These are phyloP conservation scores for Cyprinodon brontotheroides DNA, from an alignment of 2,113 vertebrate genomes.

Conservation along the genomic window DNA sequence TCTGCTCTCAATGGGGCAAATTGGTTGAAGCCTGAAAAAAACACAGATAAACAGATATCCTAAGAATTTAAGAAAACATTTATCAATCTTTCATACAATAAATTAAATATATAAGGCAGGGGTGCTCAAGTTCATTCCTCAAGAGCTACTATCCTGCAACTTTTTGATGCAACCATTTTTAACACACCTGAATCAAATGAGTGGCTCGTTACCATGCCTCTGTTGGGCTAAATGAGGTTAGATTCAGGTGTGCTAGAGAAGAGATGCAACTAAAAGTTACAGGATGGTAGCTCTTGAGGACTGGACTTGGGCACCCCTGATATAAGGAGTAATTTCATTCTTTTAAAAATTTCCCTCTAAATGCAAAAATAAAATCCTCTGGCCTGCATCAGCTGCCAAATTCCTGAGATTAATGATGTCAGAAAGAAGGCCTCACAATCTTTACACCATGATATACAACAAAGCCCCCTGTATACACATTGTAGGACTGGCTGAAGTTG, in stretches of 20 bases:
- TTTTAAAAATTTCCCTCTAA: not conserved
- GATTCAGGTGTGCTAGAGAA: too few species aligned
- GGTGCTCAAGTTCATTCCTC: too few species aligned
- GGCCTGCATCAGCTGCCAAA: not conserved
- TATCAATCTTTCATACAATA: not conserved
- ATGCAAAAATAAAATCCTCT: not conserved
- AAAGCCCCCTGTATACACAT: not conserved
- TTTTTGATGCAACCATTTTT: too few species aligned
- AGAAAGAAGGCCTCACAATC: not conserved
- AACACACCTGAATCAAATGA: too few species aligned
- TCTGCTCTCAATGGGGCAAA: slow-evolving; percentile 87
- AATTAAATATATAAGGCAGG: too few species aligned
- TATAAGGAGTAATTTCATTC: not conserved
- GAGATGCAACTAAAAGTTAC: too few species aligned
- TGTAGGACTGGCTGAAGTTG: not conserved
- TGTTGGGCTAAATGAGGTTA: too few species aligned
- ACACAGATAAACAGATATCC: slow-evolving; percentile 12
- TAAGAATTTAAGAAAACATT: not conserved
- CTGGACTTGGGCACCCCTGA: too few species aligned
- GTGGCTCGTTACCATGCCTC: too few species aligned
- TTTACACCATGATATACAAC: not conserved
- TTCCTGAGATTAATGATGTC: not conserved
- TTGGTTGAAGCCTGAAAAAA: slow-evolving; percentile 85
- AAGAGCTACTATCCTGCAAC: too few species aligned
- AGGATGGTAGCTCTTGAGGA: too few species aligned